Conservation (phyloP, 2,797 vertebrate genomes). For the Brotula barbata region DNA sequence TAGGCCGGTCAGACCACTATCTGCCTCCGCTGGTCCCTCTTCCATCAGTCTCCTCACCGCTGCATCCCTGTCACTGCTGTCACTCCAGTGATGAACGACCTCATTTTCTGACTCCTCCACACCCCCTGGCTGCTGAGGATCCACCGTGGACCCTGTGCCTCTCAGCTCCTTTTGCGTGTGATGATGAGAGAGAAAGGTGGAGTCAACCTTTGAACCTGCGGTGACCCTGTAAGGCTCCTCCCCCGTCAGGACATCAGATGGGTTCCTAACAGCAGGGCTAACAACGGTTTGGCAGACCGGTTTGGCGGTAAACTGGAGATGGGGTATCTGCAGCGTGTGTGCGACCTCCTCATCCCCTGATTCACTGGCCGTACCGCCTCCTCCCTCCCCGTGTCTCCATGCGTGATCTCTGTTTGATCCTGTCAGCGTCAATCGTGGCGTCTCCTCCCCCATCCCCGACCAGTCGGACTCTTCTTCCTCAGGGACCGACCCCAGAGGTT, state of each 20-base stretch:
- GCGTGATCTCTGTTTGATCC: conserved; percentile 54
- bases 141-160: conserved; percentile 71
- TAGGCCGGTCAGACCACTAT: conserved; percentile 50
- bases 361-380: conserved; percentile 70
- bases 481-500: conserved; percentile 73
- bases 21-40: conserved; percentile 30
- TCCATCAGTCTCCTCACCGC: conserved; percentile 29
- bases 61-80: conserved; percentile 35
- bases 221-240: conserved; percentile 57
- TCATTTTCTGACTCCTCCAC: conserved; percentile 66
- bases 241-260: conserved; percentile 27
- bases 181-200: conserved; percentile 70
- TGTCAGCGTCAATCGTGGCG: conserved; percentile 55
- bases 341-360: conserved; percentile 68
- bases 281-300: conserved; percentile 24
- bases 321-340: conserved; percentile 65
- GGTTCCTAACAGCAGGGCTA: conserved; percentile 44
- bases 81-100: conserved; percentile 74
- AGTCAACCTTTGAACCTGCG: conserved; percentile 51
- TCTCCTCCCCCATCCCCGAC: conserved; percentile 78
- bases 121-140: conserved; percentile 63
- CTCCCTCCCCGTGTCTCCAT: conserved; percentile 64
- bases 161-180: conserved; percentile 66
- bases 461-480: conserved; percentile 82
- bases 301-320: conserved; percentile 75